Base-by-base conservation (phyloP, 1,140 invertebrate genomes). In the Aethina tumida region DNA sequence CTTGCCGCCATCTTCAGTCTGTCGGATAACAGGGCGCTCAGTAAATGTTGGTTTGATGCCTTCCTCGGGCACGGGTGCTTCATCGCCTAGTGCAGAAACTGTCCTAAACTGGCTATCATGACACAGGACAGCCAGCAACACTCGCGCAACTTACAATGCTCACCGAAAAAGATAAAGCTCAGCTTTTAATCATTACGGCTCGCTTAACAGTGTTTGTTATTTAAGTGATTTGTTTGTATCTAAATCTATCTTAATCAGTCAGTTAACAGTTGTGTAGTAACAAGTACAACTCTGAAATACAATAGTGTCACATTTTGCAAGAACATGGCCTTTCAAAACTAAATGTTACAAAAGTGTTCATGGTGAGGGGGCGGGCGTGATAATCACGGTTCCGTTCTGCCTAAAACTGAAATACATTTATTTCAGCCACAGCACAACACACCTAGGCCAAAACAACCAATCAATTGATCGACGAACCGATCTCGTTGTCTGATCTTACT, bases 1-100 rank as follows among this genome's bases (percentile, higher is more conserved):
- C 64, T 83, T 90, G 56, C 77, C 78, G 54, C 87, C 87, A 69
- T 93, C 88, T 49, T 95, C 90, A 43, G 83, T 85, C 73, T 97
- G 93, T 66, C 86, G 78, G 62, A 96, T 97, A 55, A 89, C 74
- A 15, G 93, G 93, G 68, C 93, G 79, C 74, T 95, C 90, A 48
- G 90, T 94, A 71, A 98, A 97, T 41, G 87, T 92, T 33, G 92
- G 92, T 67, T 88, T 89, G 60, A 88, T 84, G 58, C 84, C 89
- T 63, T 90, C 83, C 81, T 84, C 81, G 41, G 86, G 86, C 52
- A 87, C 79, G 35, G 85, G 81, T 56, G 85, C 84, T 70, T 91
- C 88, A 68, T 91, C 87, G 83, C 86, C 87, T 90, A 77, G 43
- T 55, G 56, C 49, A 62, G 43, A 61, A 59, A 60, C 46, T 54